These are phyloP conservation scores for Corythornis vintsioides DNA, from an alignment of 2,113 vertebrate species.

Conservation along the genomic window DNA sequence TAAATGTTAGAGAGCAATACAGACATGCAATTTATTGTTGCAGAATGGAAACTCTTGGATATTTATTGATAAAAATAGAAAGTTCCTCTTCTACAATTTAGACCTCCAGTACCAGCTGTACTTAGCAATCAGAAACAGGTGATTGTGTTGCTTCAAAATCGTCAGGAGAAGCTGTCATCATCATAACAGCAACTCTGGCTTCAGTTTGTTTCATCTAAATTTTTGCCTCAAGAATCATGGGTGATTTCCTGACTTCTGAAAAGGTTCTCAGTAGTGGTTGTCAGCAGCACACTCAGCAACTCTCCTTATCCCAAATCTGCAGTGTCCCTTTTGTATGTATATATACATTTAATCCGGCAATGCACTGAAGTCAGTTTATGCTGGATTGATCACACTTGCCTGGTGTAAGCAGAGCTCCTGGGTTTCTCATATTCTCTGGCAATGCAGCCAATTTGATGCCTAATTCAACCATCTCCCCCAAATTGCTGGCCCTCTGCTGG, in stretches of 20 bases:
- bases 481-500: constrained; percentile 49
- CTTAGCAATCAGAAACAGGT: not conserved
- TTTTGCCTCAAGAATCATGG: not conserved
- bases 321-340: not conserved
- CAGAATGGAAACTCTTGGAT: not conserved
- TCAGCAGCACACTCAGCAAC: not conserved
- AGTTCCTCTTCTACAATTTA: not conserved
- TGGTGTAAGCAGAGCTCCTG: not conserved
- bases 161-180: constrained; percentile 37
- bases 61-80: not conserved
- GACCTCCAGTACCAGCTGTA: not conserved
- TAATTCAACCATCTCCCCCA: not conserved
- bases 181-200: not conserved
- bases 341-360: not conserved
- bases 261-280: not conserved
- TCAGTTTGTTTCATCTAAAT: not conserved
- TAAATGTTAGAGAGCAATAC: not conserved
- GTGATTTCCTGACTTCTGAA: not conserved
- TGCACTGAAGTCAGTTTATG: not conserved
- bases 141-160: not conserved
- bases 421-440: not conserved
- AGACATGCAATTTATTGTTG: not conserved
- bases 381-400: not conserved
- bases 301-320: not conserved
- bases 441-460: not conserved